Evolutionary conservation across 2,113 vertebrate genomes (phyloP), one percentile per base, ranked within the genome.

Genomic region (Ifrita kowaldi): DNA sequence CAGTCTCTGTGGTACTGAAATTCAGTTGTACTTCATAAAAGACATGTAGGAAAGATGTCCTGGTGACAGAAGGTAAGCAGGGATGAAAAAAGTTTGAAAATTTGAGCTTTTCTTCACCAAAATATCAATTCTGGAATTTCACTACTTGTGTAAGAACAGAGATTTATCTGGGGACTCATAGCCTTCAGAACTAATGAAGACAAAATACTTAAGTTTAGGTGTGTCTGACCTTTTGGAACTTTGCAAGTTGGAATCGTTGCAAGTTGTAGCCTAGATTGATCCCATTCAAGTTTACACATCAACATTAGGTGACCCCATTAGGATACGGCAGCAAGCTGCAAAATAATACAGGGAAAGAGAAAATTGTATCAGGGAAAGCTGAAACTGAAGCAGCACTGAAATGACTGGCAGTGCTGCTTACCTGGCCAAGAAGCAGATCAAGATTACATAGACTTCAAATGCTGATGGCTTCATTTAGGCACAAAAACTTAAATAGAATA

Each of bases 111-210:
- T 63, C 44, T 82, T 41, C 78, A 69, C 32, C 55, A 39, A 85
- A 87, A 28, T 64, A 52, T 35, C 33, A 78, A 22, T n/a, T 53
- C 22, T 3, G 3, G 32, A 55, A 30, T 84, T 81, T 81, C 52
- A 35, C 33, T 62, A 27, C 39, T 32, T 60, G 27, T 21, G 8
- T n/a, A 44, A 85, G 53, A 76, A 23, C 19, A 44, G 32, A 82
- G 62, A 41, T 82, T 5, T 2, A 24, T 62, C 42, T 5, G 2
- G 52, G 42, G n/a, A 69, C 22, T 62, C 57, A 35, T 9, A 73
- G 70, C 32, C 49, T 79, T 85, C 74, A 76, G 78, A 87, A 59
- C 23, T 84, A 89, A 94, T 57, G 84, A 87, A 94, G 90, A 90
- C 44, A 87, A 93, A 95, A 60, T 14, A 28, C 37, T 67, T 5